Percentiles rank a stretch among this genome's conserved stretches.
Evolutionary conservation across 2,797 vertebrate species (phyloP).

Genomic region (Enteromius anoplus): DNA sequence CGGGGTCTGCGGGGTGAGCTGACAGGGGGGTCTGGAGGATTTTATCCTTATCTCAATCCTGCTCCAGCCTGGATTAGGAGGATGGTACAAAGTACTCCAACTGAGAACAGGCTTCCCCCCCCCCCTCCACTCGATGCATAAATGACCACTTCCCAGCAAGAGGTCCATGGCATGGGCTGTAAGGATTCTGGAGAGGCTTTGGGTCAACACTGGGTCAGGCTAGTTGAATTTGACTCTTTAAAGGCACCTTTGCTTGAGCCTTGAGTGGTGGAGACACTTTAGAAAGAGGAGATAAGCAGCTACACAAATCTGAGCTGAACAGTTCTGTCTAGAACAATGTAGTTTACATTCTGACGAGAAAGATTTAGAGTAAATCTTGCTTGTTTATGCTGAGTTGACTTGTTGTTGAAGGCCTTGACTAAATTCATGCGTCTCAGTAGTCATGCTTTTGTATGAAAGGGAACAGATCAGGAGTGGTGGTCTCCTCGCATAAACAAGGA

Average conservation of each 20-base stretch:
- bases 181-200: conserved; percentile 58
- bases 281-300: conserved; percentile 32
- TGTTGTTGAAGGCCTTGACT: conserved; percentile 38
- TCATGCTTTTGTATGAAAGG: conserved; percentile 13
- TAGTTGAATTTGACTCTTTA: conserved; percentile 39
- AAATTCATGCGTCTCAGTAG: conserved; percentile 12
- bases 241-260: conserved; percentile 28
- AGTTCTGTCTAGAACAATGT: conserved; percentile 8
- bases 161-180: conserved; percentile 49
- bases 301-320: conserved; percentile 41
- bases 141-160: conserved; percentile 58
- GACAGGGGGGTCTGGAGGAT: conserved; percentile 38
- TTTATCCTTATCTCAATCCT: conserved; percentile 49
- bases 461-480: conserved; percentile 41
- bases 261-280: conserved; percentile 8
- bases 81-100: conserved; percentile 22
- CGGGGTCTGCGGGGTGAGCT: conserved; percentile 44
- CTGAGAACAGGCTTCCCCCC: conserved; percentile 20
- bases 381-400: conserved; percentile 25
- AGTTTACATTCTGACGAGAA: conserved; percentile 35
- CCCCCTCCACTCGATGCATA: conserved; percentile 53
- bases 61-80: conserved; percentile 23
- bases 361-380: conserved; percentile 27
- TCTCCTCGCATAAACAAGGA: conserved; percentile 47
- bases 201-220: conserved; percentile 45